phyloP scores from a whole-genome alignment of 2,797 vertebrate species.

The Myiotriccus ornatus region DNA sequence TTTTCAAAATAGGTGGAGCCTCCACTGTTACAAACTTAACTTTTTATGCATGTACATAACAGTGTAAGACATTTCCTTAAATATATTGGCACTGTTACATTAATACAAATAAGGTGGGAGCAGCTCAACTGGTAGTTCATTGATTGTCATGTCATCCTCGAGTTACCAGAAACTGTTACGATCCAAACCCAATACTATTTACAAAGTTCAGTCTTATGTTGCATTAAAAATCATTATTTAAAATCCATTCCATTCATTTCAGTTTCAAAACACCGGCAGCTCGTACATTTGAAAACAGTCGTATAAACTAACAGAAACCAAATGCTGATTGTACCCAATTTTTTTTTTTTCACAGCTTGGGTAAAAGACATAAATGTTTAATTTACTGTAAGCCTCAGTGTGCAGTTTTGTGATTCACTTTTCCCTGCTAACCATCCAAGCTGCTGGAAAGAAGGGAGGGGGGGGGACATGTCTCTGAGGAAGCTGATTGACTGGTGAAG shows the following conservation, averaged over 20 bases:
- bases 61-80: neutral
- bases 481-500: neutral
- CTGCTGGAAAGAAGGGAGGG: neutral
- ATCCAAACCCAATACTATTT: neutral
- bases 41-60: neutral
- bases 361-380: neutral
- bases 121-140: neutral
- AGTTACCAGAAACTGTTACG: neutral
- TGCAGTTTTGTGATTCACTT: neutral
- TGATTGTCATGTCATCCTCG: conserved; percentile 29
- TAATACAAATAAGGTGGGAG: neutral
- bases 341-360: neutral
- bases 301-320: neutral
- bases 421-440: neutral
- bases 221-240: neutral
- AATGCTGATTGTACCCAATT: neutral
- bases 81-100: neutral
- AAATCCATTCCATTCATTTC: conserved; percentile 43
- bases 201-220: neutral
- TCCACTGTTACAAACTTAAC: neutral
- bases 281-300: neutral
- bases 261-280: neutral
- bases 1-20: neutral
- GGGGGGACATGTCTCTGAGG: neutral
- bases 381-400: neutral